phyloP scores from a whole-genome alignment of 2,797 vertebrate species.

The Pygocentrus nattereri region DNA sequence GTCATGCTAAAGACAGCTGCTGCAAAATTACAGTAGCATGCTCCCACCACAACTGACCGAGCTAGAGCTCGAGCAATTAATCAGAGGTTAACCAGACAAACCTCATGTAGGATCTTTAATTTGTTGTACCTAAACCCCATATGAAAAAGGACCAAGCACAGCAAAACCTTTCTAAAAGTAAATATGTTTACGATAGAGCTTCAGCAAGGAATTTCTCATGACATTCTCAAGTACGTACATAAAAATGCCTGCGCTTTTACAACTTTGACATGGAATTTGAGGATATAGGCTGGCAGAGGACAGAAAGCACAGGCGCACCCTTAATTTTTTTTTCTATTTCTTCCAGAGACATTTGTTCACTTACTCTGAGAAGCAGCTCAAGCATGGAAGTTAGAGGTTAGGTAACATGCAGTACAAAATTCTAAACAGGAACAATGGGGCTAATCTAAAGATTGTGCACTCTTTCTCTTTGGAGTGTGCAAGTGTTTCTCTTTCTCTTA shows the following conservation, averaged over 20 bases:
- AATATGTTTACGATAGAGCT: conserved; percentile 53
- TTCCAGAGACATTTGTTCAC: conserved; percentile 20
- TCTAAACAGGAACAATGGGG: background rate
- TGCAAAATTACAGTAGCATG: conserved; percentile 80
- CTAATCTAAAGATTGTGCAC: background rate
- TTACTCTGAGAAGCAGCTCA: conserved; percentile 23
- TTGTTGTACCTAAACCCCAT: conserved; percentile 64
- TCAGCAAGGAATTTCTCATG: conserved; percentile 57
- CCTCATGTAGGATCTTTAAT: conserved; percentile 75
- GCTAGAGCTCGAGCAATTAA: conserved; percentile 77
- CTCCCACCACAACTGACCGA: conserved; percentile 72
- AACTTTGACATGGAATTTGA: conserved; percentile 29
- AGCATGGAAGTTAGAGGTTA: background rate
- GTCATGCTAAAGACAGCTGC: conserved; percentile 78
- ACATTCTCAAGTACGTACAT: conserved; percentile 58
- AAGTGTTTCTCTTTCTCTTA: background rate
- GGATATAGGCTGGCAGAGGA: conserved; percentile 18
- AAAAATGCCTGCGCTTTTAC: conserved; percentile 42
- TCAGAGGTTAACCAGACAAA: conserved; percentile 80
- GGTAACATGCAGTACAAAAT: background rate
- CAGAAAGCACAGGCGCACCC: background rate
- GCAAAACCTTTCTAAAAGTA: conserved; percentile 60
- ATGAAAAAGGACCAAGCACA: conserved; percentile 58
- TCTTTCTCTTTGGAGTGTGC: background rate
- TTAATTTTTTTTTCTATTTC: background rate